Evolutionary conservation across 1,140 invertebrate species (phyloP), one percentile per base, ranked within the genome.

Genomic region (Calycopis cecrops): DNA sequence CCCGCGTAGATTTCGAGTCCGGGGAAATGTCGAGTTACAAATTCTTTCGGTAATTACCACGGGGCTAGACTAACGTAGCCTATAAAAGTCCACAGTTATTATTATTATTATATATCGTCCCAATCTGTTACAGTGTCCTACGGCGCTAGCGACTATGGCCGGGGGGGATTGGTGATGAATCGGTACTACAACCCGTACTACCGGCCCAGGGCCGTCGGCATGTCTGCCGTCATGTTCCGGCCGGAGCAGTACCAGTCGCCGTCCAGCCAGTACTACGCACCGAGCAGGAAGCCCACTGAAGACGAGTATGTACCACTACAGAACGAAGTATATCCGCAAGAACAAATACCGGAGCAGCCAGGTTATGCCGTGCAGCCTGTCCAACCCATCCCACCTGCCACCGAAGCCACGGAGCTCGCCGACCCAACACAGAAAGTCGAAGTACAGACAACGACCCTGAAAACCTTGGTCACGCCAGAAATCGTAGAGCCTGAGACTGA

Each of bases 141-240:
- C 21, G 83, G 83, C 9, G 76, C 76, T 1, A 65, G 58, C 12
- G 83, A 83, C 54, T 75, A 53, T 50, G 64, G 52, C 49, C 74
- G 75, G 9, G 78, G 81, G 4, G 83, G 75, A 0, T 73, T 85
- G 67, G 79, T 72, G 3, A 12, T 85, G 49, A 86, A 78, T 53
- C 73, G 81, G 6, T 86, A 83, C 65, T 86, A 85, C 69, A 83
- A 80, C 60, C 83, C 83, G 1, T 83, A 85, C 67, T 82, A 82
- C 72, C 73, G 71, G 48, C 70, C 63, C 12, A 65, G 69, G 4
- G 57, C 66, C 0, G 66, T 62, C 11, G 78, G 81, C 37, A 81
- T 82, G 78, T 79, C 83, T 8, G 81, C 83, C 6, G 82, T 86
- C 59, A 77, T 86, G 78, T 80, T 72, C 68, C 67, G 70, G 10